These are phyloP conservation scores for Muschampia plurimacula DNA, from an alignment of 2,888 invertebrate genomes.

Conservation along the genomic window DNA sequence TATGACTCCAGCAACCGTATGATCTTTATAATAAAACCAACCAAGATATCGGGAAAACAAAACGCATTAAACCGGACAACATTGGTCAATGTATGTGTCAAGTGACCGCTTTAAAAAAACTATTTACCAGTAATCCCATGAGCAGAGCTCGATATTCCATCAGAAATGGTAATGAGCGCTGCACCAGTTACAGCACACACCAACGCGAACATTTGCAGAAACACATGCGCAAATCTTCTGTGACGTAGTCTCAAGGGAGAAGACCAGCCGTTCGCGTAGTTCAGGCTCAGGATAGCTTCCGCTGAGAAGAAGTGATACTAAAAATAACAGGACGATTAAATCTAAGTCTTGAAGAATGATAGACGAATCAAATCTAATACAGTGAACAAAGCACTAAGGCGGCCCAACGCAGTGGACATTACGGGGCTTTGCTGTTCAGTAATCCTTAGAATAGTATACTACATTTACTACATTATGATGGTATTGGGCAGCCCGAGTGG, in stretches of 20 bases:
- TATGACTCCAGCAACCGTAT: too few relatives aligned
- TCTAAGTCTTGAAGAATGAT: background rate
- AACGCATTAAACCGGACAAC: too few relatives aligned
- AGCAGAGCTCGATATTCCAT: constrained; percentile 45
- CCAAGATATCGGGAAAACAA: too few relatives aligned
- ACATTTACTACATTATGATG: too few relatives aligned
- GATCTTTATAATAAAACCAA: too few relatives aligned
- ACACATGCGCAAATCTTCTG: constrained; percentile 53
- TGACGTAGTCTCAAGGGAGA: constrained; percentile 56
- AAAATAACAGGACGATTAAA: constrained; percentile 30
- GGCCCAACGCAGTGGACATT: too few relatives aligned
- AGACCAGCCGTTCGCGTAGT: constrained; percentile 66
- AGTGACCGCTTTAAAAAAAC: background rate
- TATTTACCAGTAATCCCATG: constrained; percentile 58
- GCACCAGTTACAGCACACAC: constrained; percentile 51
- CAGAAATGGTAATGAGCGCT: constrained; percentile 37
- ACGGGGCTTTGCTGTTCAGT: too few relatives aligned
- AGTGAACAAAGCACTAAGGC: too few relatives aligned
- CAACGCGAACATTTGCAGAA: constrained; percentile 57
- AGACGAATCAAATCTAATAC: background rate
- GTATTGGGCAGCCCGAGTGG: too few relatives aligned
- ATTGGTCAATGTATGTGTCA: too few relatives aligned
- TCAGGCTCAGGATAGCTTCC: constrained; percentile 61
- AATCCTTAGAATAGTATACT: too few relatives aligned
- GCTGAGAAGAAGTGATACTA: constrained; percentile 64